A percentile compares a stretch with the other conserved stretches of the same genome.
phyloP scores from a whole-genome alignment of 2,113 vertebrate genomes.

The Varanus komodoensis region DNA sequence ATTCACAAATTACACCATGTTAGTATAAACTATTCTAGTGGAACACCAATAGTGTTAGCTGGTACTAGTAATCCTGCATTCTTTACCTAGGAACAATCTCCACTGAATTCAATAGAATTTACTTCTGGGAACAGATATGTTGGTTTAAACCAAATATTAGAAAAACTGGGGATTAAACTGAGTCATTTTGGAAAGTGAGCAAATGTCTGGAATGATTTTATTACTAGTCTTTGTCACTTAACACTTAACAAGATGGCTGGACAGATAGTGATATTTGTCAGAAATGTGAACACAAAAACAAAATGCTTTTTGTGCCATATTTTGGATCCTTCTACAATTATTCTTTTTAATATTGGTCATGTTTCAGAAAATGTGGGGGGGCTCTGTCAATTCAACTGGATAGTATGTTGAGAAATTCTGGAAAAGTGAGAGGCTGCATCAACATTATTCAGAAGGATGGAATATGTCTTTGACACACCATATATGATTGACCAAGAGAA shows the following conservation, averaged over 20 bases:
- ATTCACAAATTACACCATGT: too few relatives aligned
- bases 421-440: background rate
- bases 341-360: too few relatives aligned
- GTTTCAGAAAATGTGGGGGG: background rate
- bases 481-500: background rate
- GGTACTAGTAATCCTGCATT: background rate
- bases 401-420: background rate
- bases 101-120: background rate
- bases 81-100: background rate
- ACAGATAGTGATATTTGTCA: background rate
- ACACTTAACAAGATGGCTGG: background rate
- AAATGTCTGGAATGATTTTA: background rate
- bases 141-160: background rate
- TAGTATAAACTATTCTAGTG: too few relatives aligned
- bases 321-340: too few relatives aligned
- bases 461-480: background rate
- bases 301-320: background rate
- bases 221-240: background rate
- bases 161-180: background rate
- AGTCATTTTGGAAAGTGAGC: background rate
- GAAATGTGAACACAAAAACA: background rate
- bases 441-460: background rate
- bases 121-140: background rate
- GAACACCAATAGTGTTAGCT: background rate
- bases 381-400: background rate